Evolutionary conservation across 2,888 invertebrate genomes (phyloP), one percentile per base, ranked within the genome.

Genomic region (Habroteleia sp.): DNA sequence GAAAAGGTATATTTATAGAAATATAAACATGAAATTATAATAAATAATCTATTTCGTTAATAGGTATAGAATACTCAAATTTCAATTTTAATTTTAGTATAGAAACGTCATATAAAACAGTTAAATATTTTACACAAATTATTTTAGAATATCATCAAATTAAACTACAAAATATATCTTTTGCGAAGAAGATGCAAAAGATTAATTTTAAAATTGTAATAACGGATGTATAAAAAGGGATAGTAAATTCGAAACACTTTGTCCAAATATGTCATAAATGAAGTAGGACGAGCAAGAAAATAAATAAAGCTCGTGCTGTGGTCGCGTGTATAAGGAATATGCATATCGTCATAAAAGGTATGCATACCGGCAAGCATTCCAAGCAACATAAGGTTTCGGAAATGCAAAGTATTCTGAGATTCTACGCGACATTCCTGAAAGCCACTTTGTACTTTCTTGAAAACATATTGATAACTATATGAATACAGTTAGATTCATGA

Each of bases 351-450:
- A 42, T 54, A 65, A 65, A 65, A 65, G 23, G 44, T 29, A 46
- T 54, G 54, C 41, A 60, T 62, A 39, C 29, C 39, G n/a, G 5
- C 48, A 16, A n/a, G 6, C 48, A 25, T 48, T 39, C 29, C 48
- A 2, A 11, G 48, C 39, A 13, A 31, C 48, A 48, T 48, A 62
- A 48, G 46, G 65, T 65, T 52, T 52, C 42, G 23, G 44, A 52
- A 48, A 65, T 42, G 29, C 44, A 66, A 46, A 54, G 54, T 46
- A 37, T 62, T 48, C 46, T 35, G 48, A 48, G 31, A 62, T 60
- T 60, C 58, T 44, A 33, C 35, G 23, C 13, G 35, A 46, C 46
- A 46, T 60, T 46, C 37, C 37, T 46, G 17, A 33, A 33, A 60
- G 60, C 46, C 37, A 27, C 23, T n/a, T 14, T 44, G 14, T 33